Base-by-base conservation (phyloP, 2,888 invertebrate species). In the Ectropis crepuscularia region DNA sequence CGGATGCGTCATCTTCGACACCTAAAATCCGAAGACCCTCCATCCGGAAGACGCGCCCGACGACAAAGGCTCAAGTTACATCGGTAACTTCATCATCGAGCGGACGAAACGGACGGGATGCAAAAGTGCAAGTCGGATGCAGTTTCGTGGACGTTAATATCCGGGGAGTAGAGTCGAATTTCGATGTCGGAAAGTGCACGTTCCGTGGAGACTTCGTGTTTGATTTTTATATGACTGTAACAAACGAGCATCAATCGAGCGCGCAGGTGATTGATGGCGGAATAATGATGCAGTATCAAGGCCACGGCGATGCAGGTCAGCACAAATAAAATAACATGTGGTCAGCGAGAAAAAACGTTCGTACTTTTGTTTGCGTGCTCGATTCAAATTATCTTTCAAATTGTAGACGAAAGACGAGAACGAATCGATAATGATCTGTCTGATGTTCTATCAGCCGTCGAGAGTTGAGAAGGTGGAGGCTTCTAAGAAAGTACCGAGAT, bases 261-360 rank as follows among this genome's bases (percentile, higher is more conserved):
- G 72, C 60, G 69, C 71, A 72, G 71, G 67, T 83, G 86, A 86
- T 83, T 83, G 86, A 85, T 81, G 80, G 74, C 74, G 67, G 73
- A 75, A 80, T 88, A 87, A 88, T 86, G 84, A 84, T 86, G 84
- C 82, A 83, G 82, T 83, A 88, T 85, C 84, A 86, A 87, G 88
- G 88, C 69, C 87, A 85, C 69, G 46, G 68, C 57, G 67, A 81
- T 83, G 81, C 82, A 76, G 82, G 84, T 82, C 81, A 78, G 75
- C 67, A 78, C 65, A 80, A 78, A 80, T 74, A 80, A 51, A 78
- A 76, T 72, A 74, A 82, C 84, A 82, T 75, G 79, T 77, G 80
- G 82, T 83, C 80, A 80, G 78, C 79, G 16, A 75, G 73, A 67
- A 73, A 77, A 75, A 74, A 74, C 69, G 71, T 77, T 78, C 79